Evolutionary conservation across 2,113 vertebrate genomes (phyloP).

Genomic region (Upupa epops): DNA sequence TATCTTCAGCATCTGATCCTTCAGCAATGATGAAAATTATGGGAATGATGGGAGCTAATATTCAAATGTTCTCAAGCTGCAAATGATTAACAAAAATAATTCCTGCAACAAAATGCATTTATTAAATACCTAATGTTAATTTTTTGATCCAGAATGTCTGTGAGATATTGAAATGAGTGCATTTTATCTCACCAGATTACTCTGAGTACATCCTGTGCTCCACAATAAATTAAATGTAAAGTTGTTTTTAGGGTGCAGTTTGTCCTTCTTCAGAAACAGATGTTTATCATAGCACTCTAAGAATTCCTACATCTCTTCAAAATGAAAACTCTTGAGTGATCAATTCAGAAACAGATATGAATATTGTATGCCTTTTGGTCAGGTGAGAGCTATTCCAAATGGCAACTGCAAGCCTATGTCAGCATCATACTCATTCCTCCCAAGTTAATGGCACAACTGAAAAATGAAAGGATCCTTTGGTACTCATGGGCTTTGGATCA

Average conservation of each 20-base stretch:
- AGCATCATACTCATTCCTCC: not conserved
- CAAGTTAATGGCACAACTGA: not conserved
- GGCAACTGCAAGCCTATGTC: not conserved
- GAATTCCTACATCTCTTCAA: not conserved
- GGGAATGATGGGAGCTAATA: not conserved
- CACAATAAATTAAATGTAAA: not conserved
- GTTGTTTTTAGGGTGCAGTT: not conserved
- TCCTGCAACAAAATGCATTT: not conserved
- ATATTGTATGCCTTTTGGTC: not conserved
- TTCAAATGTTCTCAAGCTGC: not conserved
- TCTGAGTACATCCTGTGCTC: not conserved
- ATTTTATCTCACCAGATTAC: not conserved
- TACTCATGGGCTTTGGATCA: not conserved
- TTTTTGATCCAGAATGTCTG: not conserved
- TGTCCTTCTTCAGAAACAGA: not conserved
- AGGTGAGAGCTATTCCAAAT: not conserved
- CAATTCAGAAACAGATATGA: not conserved
- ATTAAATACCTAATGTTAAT: not conserved
- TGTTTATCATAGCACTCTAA: not conserved
- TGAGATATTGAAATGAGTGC: not conserved
- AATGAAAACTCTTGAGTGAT: not conserved
- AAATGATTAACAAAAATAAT: not conserved
- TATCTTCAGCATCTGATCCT: not conserved
- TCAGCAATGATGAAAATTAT: no score
- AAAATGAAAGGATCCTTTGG: not conserved